These are phyloP conservation scores for Eutolmus rufibarbis DNA, from an alignment of 2,888 invertebrate genomes.

Conservation along the genomic window DNA sequence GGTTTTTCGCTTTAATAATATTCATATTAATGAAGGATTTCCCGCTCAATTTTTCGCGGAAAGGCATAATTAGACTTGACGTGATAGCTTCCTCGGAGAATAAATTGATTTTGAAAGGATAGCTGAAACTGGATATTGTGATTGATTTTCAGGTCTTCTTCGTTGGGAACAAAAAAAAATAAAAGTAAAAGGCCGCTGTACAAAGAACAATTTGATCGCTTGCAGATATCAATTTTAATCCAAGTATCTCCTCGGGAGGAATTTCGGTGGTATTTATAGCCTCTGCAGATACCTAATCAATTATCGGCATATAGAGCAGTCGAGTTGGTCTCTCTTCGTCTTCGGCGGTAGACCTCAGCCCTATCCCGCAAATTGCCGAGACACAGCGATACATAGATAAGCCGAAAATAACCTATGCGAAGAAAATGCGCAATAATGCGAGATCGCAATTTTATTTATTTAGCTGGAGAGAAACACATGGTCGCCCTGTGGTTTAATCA, in stretches of 20 bases:
- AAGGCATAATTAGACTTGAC: not conserved
- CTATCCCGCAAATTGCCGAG: not conserved
- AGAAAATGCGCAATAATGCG: constrained; percentile 1
- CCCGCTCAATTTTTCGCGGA: not conserved
- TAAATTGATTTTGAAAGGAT: not conserved
- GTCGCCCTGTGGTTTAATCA: not conserved
- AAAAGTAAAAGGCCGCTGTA: not conserved
- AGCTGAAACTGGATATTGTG: not conserved
- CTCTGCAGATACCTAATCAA: constrained; percentile 1
- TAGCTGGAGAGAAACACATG: not conserved
- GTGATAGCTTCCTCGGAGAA: not conserved
- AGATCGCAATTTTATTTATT: constrained; percentile 7
- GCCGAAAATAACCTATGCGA: constrained; percentile 2
- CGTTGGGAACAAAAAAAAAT: not conserved
- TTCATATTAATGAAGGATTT: not conserved
- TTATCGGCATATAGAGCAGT: not conserved
- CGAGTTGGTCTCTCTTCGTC: not conserved
- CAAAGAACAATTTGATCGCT: not conserved
- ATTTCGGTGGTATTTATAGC: constrained; percentile 7
- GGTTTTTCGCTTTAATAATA: not conserved
- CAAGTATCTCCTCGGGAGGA: not conserved
- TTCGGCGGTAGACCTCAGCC: not conserved
- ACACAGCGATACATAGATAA: not conserved
- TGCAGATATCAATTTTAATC: not conserved
- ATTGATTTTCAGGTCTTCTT: not conserved